phyloP scores from a whole-genome alignment of 1,140 invertebrate genomes.

The Holotrichia oblita region DNA sequence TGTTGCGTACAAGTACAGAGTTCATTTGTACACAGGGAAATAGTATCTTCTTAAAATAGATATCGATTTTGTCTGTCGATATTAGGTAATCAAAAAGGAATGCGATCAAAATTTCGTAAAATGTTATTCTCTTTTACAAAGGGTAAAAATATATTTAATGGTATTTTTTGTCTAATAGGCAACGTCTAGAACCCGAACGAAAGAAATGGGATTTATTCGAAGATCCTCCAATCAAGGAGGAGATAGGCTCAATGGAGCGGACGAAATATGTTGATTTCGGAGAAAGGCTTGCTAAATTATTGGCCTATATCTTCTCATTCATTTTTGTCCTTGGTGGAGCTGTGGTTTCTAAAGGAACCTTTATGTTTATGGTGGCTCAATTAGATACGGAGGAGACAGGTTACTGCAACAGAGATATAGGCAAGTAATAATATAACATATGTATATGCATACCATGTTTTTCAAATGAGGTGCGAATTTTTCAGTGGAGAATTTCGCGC shows the following conservation, averaged over 20 bases:
- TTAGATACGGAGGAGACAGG: constrained; percentile 76
- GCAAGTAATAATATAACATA: no score
- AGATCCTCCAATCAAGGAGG: constrained; percentile 83
- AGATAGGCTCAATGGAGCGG: constrained; percentile 84
- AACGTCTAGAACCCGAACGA: constrained; percentile 24
- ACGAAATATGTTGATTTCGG: constrained; percentile 83
- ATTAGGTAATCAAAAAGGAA: no score
- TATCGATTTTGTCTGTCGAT: no score
- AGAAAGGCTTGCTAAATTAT: constrained; percentile 82
- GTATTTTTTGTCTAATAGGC: not conserved
- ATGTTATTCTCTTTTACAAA: no score
- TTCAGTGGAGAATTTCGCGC: no score
- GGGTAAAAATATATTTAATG: no score
- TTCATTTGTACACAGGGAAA: no score
- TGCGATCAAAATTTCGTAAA: no score
- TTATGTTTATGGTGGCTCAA: constrained; percentile 92
- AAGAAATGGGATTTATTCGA: constrained; percentile 86
- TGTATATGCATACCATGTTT: no score
- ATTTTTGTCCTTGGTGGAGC: constrained; percentile 81
- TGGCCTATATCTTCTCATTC: constrained; percentile 85
- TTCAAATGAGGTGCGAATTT: no score
- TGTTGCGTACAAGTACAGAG: no score
- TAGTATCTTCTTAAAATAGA: no score
- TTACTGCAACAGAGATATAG: constrained; percentile 83
- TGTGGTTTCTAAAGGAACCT: constrained; percentile 84